Base-by-base conservation (phyloP, 2,888 invertebrate species). In the Eutolmus rufibarbis region DNA sequence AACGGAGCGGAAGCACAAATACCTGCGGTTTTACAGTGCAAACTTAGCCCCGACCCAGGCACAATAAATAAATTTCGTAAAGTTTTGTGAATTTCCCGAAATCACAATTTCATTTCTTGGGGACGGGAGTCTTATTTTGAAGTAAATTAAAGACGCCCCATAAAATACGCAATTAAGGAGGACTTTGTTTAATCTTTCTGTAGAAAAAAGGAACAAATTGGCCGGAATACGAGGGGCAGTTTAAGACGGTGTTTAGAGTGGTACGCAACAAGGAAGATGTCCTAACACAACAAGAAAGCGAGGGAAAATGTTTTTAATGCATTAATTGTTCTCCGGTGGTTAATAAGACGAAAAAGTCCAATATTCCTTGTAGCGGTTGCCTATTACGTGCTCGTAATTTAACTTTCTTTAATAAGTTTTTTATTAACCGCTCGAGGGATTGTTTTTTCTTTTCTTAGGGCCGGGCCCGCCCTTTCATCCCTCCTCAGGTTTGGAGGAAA, bases 381-480 rank as follows among this genome's bases (percentile, higher is more conserved):
- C 76, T 76, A 76, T 76, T 76, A 76, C 76, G 34, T 76, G 76
- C 76, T 40, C 37, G 37, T 76, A 76, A 76, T 76, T 76, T 76
- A 76, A 76, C 76, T 76, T 76, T 76, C 76, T 76, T 76, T 76
- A 76, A 76, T 76, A 76, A 76, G 37, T 76, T 76, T 76, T 76
- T 76, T 76, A 40, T 76, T 76, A 34, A 37, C 34, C 40, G 76
- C 76, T 76, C 37, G 66, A 66, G 66, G 66, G 66, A 66, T 66
- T 66, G 66, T 66, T 66, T 66, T 66, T 66, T 28, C 66, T 66
- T 23, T 66, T 66, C 28, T 66, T 66, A 23, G 56, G 56, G 56
- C 56, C n/a, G 23, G 23, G 51, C 1, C 12, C 66, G 66, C 66
- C 28, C 2, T 66, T 66, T 66, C 28, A 28, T 28, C 28, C 28